A percentile compares a stretch with the other conserved stretches of the same genome.
phyloP scores from a whole-genome alignment of 2,888 invertebrate species.

The Oegoconia quadripuncta region DNA sequence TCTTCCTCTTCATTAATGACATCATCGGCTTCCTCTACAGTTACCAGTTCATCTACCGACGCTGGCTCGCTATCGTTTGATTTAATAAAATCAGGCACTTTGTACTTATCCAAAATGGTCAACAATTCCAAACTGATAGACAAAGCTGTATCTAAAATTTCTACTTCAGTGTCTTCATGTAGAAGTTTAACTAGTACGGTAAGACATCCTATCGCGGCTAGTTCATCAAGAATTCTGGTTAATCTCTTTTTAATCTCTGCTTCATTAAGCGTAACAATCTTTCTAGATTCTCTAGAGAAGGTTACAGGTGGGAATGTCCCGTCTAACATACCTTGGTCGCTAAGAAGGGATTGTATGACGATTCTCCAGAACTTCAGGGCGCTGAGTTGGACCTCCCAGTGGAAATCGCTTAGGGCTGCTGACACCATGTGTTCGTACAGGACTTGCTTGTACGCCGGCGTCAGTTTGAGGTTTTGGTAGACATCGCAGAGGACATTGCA shows the following conservation, averaged over 20 bases:
- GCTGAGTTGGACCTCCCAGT: conserved; percentile 90
- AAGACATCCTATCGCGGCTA: conserved; percentile 84
- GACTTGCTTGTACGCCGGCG: conserved; percentile 67
- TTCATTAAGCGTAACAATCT: conserved; percentile 86
- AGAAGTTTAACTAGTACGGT: conserved; percentile 83
- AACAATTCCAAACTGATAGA: conserved; percentile 73
- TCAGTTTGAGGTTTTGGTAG: conserved; percentile 82
- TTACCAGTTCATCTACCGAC: conserved; percentile 41
- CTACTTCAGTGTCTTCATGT: conserved; percentile 84
- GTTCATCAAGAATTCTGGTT: conserved; percentile 81
- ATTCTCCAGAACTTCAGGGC: conserved; percentile 86
- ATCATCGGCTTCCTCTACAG: conserved; percentile 39
- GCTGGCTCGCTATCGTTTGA: conserved; percentile 38
- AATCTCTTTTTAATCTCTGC: conserved; percentile 82
- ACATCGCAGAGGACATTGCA: conserved; percentile 82
- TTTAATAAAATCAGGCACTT: conserved; percentile 57
- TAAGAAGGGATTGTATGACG: conserved; percentile 81
- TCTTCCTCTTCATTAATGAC: conserved; percentile 42
- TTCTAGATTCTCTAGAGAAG: conserved; percentile 87
- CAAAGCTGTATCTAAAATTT: conserved; percentile 82
- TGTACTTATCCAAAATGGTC: conserved; percentile 76
- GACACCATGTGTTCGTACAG: conserved; percentile 83
- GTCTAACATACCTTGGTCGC: conserved; percentile 91
- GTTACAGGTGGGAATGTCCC: conserved; percentile 88
- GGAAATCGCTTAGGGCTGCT: conserved; percentile 84